Base-by-base conservation (phyloP, 2,113 vertebrate genomes). In the Eurypyga helias region DNA sequence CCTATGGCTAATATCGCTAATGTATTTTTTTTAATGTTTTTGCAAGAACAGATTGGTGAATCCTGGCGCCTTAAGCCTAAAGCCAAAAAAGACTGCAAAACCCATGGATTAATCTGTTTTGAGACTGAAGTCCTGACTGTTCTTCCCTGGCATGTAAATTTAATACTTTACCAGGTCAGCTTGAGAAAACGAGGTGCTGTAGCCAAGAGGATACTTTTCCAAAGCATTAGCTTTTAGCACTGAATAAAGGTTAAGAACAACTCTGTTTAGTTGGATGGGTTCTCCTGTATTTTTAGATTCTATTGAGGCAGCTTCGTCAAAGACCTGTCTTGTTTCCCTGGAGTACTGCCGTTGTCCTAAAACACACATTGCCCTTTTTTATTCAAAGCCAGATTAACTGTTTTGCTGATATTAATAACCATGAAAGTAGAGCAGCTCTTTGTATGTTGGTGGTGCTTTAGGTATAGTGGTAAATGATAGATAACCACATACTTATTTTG, bases 281-380 rank as follows among this genome's bases (percentile, higher is more conserved):
- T 94, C 43, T 82, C 19, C 48, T 75, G 17, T 97, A 94, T 93
- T 95, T 97, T 95, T 94, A 95, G 95, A 82, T 87, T 93, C 15
- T 94, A 84, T 96, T 90, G 60, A 95, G 81, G 87, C 80, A 73
- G 54, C 84, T 94, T 93, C 73, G 65, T 96, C 75, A 86, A 93
- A 93, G 79, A 90, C 46, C 16, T 67, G 29, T 78, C 75, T 92
- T 1, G 6, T 90, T 94, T 96, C 96, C 80, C 95, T 64, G 38
- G 82, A 93, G 96, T 69, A 33, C 73, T 84, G 28, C 36, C 2
- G 2, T 14, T 95, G 85, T 87, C 93, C 95, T 96, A 81, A 95
- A 97, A 96, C 19, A 41, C 83, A 43, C 86, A 18, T 66, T 83
- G 51, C 20, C 64, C 34, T 66, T 71, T 57, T 55, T 43, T 21